Conservation (phyloP, 2,888 invertebrate genomes). For the Eurois occulta region DNA sequence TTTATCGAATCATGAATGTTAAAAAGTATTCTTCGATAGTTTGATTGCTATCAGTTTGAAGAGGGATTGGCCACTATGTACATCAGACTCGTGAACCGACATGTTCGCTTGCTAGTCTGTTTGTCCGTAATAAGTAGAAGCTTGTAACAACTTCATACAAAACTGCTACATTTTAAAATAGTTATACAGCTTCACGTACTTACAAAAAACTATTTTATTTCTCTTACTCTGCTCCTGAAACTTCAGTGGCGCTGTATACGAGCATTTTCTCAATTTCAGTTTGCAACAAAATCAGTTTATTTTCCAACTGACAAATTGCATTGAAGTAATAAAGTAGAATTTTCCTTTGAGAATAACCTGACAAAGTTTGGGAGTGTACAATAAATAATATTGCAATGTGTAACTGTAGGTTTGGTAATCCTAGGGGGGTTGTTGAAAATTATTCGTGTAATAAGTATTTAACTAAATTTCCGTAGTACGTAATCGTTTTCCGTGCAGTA, state of each 20-base stretch:
- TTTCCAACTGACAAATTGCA: constrained; percentile 87
- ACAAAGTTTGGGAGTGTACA: constrained; percentile 76
- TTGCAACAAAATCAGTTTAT: constrained; percentile 89
- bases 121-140: constrained; percentile 25
- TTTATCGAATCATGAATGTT: constrained; percentile 71
- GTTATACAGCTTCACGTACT: constrained; percentile 64
- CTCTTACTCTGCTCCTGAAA: constrained; percentile 75
- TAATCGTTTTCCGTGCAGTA: constrained; percentile 81
- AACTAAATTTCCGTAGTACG: constrained; percentile 79
- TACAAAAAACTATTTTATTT: constrained; percentile 79
- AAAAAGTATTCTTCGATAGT: constrained; percentile 69
- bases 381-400: constrained; percentile 69
- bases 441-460: constrained; percentile 74
- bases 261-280: constrained; percentile 88
- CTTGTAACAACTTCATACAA: constrained; percentile 30
- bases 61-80: constrained; percentile 59
- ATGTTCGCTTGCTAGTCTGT: neutral
- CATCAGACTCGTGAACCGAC: neutral
- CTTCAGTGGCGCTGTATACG: constrained; percentile 79
- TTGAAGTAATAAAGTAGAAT: constrained; percentile 85
- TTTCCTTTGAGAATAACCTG: constrained; percentile 83
- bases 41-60: constrained; percentile 75
- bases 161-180: constrained; percentile 50
- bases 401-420: constrained; percentile 28
- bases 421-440: constrained; percentile 55